Base-by-base conservation (phyloP, 2,113 vertebrate genomes). In the Hystrix brachyura region DNA sequence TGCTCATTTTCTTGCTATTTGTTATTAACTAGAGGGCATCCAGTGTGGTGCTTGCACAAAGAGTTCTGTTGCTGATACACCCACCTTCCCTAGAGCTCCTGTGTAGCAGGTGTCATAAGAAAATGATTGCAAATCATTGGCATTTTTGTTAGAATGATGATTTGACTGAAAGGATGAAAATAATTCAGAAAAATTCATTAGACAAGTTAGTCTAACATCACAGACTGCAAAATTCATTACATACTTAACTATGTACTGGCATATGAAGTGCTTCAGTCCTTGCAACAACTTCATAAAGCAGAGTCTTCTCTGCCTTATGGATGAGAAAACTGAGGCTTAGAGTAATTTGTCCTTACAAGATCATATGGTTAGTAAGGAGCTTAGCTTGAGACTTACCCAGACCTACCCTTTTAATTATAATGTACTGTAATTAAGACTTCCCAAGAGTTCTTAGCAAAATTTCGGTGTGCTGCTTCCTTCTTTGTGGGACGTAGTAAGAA, bases 141-240 rank as follows among this genome's bases (percentile, higher is more conserved):
- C 32, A 21, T 94, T 95, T 90, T 89, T 87, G 57, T 62, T 82
- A 62, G 59, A 86, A 65, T 67, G 83, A 69, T 84, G 17, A 21
- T 82, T 91, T 76, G 51, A 38, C 46, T 79, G 67, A 86, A 43
- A 11, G 19, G 74, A 72, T 82, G 55, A 89, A 92, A 95, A 82
- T 46, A 65, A 59, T 86, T 91, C 19, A 72, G 59, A 87, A 81
- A 90, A 94, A 74, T 71, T 12, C 46, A 27, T 5, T 74, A 62
- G 76, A 21, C 4, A 51, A 64, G 38, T 84, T 71, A 69, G 23
- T 46, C 32, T 67, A 76, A 48, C 19, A 82, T 53, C 17, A 48
- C 19, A 12, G 23, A 55, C 34, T 34, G 46, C 14, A n/a, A 4
- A 83, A 64, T 67, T 90, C n/a, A 91, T 38, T 67, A 25, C 90